Base-by-base conservation (phyloP, 2,113 vertebrate genomes). In the Dipodomys merriami region DNA sequence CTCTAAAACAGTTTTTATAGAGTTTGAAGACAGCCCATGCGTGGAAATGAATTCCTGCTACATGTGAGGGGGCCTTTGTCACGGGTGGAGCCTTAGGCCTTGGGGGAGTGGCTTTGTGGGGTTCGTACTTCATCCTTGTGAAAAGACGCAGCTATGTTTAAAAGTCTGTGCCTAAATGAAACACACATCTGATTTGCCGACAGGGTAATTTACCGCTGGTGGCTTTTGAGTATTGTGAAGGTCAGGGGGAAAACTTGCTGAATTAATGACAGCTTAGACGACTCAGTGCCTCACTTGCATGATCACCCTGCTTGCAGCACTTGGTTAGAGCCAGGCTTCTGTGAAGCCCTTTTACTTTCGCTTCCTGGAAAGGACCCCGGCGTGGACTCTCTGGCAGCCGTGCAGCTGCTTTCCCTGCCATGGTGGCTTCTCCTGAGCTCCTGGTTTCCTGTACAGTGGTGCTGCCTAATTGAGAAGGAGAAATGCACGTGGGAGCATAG, bases 321-420 rank as follows among this genome's bases (percentile, higher is more conserved):
- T 96, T 92, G 79, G 96, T 84, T 88, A 95, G 95, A 95, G 87
- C 95, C 95, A 90, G 49, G 91, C 53, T 94, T 87, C 12, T 81
- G 20, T n/a, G 7, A 93, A 96, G 46, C 73, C 81, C 93, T 68
- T 91, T 86, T 25, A 79, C 84, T 95, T 93, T 87, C 74, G 9
- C 65, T 84, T 67, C 62, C 86, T 88, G 73, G 86, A 88, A 67
- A 67, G n/a, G 30, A 57, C 53, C 53, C 53, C 15, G 15, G 53
- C 15, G 15, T 57, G 53, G 53, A 57, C 53, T 57, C 15, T 10
- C 53, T 57, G 53, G 49, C 15, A 18, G 53, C 53, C 15, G 2
- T 18, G 53, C 53, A 57, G 53, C 53, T 5, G 25, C 46, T 82
- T 46, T 90, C 62, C 25, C 64, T 25, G 35, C n/a, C 16, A 2